Evolutionary conservation across 1,140 invertebrate genomes (phyloP).

Genomic region (Microplitis mediator): DNA sequence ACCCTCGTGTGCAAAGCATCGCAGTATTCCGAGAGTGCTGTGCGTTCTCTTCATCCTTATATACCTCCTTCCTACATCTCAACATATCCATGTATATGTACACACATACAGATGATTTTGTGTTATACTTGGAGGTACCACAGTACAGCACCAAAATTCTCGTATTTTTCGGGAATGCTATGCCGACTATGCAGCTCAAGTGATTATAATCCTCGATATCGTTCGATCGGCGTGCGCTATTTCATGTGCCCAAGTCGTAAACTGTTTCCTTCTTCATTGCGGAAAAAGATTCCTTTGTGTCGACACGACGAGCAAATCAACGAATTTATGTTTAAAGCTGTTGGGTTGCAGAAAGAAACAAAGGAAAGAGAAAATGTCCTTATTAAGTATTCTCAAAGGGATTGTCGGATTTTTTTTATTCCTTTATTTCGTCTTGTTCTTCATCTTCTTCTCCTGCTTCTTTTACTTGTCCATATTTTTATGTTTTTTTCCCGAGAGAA

Average conservation of each 20-base stretch:
- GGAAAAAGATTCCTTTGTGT: not conserved
- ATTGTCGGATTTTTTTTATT: not conserved
- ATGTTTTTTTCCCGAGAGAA: constrained; percentile 1
- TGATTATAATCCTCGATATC: constrained; percentile 30
- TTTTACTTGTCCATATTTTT: not conserved
- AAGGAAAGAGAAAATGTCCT: not conserved
- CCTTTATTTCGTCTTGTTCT: too few relatives aligned
- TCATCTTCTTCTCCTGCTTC: not conserved
- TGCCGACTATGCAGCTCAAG: not conserved
- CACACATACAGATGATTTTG: not conserved
- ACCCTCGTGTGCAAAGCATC: constrained; percentile 21
- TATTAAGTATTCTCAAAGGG: constrained; percentile 3
- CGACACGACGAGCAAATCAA: not conserved
- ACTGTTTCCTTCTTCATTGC: not conserved
- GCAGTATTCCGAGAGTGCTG: not conserved
- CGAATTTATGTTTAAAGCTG: not conserved
- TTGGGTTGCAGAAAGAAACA: not conserved
- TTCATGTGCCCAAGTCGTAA: not conserved
- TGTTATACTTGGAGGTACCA: not conserved
- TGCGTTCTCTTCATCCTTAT: not conserved
- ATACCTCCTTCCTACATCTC: not conserved
- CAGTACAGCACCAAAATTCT: not conserved
- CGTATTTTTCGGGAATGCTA: constrained; percentile 21
- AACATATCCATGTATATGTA: not conserved
- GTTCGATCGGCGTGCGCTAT: constrained; percentile 12